Base-by-base conservation (phyloP, 1,140 invertebrate species). In the Dreissena rostriformis region DNA sequence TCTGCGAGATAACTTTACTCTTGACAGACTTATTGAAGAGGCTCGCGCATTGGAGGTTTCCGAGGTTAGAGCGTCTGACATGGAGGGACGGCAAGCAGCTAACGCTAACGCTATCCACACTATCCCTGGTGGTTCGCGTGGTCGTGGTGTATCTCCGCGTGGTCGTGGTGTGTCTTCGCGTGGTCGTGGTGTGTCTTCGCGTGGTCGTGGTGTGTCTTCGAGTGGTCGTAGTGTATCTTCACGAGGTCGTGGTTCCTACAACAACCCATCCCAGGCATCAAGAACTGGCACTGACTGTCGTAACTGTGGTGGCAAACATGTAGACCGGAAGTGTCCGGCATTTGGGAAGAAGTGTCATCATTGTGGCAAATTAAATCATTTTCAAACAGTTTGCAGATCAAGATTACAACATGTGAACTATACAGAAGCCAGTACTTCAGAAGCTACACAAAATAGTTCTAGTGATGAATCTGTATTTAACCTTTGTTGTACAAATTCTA, bases 11-110 rank as follows among this genome's bases (percentile, higher is more conserved):
- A 77, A 77, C 29, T 77, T 24, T 24, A 57, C 7, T 8, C 19
- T 74, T 55, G 52, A 55, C 10, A 74, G 61, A 53, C 15, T 55
- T 6, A 22, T 74, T 4, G 72, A 74, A 10, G 72, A 74, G 55
- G 39, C 68, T 8, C 19, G 68, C 11, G 68, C 68, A 15, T 29
- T 72, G 12, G 68, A 72, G 22, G 7, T 72, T 11, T 72, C 68
- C 15, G 68, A 72, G 22, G 14, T 29, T 22, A 8, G 68, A 28
- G 68, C 68, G 15, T 15, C 22, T 15, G 68, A 72, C 14, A 72
- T 72, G 68, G 68, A 72, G 53, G 53, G 53, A 19, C 53, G 12
- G 19, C 12, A 19, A 14, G 19, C 12, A 14, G 19, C 12, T 12
- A 12, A 57, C 12, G 53, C 19, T 19, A 57, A 57, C 53, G 53